Conservation (phyloP, 2,888 invertebrate species). For the Tethea ocularis region DNA sequence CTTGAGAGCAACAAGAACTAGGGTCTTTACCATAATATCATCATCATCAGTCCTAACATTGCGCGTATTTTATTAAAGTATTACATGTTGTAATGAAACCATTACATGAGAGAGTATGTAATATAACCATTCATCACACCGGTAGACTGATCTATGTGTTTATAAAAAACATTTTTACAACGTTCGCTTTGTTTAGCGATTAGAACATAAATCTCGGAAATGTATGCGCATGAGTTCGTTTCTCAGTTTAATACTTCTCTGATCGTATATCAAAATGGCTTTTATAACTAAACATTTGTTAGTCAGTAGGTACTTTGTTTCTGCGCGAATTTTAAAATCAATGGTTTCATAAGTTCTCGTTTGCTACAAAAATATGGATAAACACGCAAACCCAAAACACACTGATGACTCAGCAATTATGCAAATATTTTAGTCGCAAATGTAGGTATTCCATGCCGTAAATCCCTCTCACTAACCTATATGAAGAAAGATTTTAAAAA, state of each 20-base stretch:
- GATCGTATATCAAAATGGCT: neutral
- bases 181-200: slow-evolving; percentile 1
- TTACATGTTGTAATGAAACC: neutral
- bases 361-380: too few species aligned
- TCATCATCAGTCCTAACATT: too few species aligned
- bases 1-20: too few species aligned
- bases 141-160: neutral
- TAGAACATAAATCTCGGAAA: slow-evolving; percentile 4
- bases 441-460: neutral
- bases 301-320: too few species aligned
- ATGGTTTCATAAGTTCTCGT: too few species aligned
- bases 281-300: neutral
- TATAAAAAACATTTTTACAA: neutral
- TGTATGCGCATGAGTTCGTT: neutral
- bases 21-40: too few species aligned
- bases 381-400: neutral
- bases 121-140: neutral
- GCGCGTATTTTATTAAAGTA: too few species aligned
- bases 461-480: neutral
- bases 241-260: neutral
- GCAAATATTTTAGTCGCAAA: neutral
- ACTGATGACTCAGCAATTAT: neutral
- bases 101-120: neutral
- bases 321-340: neutral
- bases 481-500: neutral